Percentiles rank a stretch among this genome's conserved stretches.
phyloP scores from a whole-genome alignment of 2,113 vertebrate species.

The Zosterops japonicus region DNA sequence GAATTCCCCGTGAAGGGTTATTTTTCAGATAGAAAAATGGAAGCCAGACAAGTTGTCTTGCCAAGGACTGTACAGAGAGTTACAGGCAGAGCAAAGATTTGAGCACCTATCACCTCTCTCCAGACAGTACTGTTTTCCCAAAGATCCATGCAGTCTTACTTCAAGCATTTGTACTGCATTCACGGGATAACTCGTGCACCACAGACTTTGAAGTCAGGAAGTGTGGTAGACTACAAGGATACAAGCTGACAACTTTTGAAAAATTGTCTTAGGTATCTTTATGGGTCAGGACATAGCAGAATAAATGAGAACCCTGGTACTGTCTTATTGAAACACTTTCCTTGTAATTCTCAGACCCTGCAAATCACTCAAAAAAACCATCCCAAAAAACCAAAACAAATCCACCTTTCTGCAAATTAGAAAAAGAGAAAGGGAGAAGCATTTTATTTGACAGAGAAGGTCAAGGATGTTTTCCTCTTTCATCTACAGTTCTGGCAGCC shows the following conservation, averaged over 20 bases:
- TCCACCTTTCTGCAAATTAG: not conserved
- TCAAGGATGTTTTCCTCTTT: constrained; percentile 48
- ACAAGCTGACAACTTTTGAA: constrained; percentile 40
- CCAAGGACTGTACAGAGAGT: not conserved
- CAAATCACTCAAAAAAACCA: constrained; percentile 13
- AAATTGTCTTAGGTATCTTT: not conserved
- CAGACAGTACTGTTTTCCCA: not conserved
- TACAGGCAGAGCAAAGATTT: not conserved
- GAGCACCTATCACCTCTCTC: not conserved
- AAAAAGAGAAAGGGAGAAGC: not conserved
- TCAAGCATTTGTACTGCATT: not conserved
- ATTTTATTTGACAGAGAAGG: constrained; percentile 51
- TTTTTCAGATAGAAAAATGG: not conserved
- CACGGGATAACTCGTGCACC: not conserved
- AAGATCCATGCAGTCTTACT: not conserved
- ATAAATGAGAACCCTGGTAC: not conserved
- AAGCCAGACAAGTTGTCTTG: not conserved
- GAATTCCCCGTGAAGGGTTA: not conserved
- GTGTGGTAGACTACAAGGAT: constrained; percentile 24
- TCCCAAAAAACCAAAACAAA: no score
- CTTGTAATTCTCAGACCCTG: constrained; percentile 15
- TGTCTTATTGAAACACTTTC: constrained; percentile 20
- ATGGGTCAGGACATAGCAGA: constrained; percentile 30
- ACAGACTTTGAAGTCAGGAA: constrained; percentile 45
- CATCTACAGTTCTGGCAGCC: constrained; percentile 26